Conservation (phyloP, 2,888 invertebrate genomes). For the Noctua fimbriata region DNA sequence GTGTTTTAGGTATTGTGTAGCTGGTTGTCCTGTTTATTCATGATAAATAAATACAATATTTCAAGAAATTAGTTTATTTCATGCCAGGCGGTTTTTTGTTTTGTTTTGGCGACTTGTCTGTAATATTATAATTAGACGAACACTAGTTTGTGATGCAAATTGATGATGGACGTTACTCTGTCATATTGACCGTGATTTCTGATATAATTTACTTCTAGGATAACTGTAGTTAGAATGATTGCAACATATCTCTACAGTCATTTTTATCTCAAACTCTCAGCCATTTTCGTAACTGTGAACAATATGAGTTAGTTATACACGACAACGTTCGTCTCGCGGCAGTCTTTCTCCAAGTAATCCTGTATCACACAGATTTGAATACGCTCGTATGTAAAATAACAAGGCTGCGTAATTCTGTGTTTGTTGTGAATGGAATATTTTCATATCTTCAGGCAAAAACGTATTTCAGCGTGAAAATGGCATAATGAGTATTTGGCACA, state of each 20-base stretch:
- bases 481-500: not conserved
- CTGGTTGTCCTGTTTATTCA: not conserved
- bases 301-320: not conserved
- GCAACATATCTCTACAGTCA: too few relatives aligned
- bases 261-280: not conserved
- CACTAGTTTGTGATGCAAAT: conserved; percentile 27
- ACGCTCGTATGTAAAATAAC: conserved; percentile 17
- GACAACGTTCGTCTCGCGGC: not conserved
- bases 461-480: conserved; percentile 6
- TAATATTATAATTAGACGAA: conserved; percentile 1
- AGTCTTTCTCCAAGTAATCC: not conserved
- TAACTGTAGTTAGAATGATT: not conserved
- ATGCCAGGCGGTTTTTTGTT: not conserved
- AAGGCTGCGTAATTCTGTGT: conserved; percentile 41
- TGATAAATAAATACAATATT: not conserved
- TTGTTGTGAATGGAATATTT: conserved; percentile 43
- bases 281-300: not conserved
- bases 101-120: not conserved
- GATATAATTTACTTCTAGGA: conserved; percentile 18
- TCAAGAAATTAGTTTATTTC: not conserved
- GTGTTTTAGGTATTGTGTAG: not conserved
- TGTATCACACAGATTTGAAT: conserved; percentile 26
- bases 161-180: conserved; percentile 9
- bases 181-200: not conserved
- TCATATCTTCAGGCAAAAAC: conserved; percentile 7